These are phyloP conservation scores for Ophiothrix spiculata DNA, from an alignment of 35 echinoderm and acorn worm genomes.

Conservation along the genomic window DNA sequence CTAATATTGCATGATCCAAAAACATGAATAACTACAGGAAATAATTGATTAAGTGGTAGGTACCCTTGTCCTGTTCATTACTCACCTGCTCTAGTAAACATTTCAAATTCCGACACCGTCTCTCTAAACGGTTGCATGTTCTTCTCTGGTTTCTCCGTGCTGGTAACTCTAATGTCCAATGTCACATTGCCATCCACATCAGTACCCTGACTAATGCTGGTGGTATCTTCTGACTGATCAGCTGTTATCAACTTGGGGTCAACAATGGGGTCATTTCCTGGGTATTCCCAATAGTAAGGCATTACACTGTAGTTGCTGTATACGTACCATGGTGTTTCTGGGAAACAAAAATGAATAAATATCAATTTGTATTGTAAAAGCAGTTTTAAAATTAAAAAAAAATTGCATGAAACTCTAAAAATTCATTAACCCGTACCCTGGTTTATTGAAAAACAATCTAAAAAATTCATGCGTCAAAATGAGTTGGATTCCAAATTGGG, in stretches of 20 bases:
- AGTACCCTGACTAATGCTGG: background rate
- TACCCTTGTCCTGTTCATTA: too few relatives aligned
- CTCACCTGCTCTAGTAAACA: conserved; percentile 95
- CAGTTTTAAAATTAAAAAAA: too few relatives aligned
- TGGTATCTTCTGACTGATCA: conserved; percentile 10
- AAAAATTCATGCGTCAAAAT: too few relatives aligned
- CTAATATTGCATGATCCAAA: too few relatives aligned
- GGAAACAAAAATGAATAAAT: background rate
- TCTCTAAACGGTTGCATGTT: conserved; percentile 97
- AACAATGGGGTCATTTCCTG: conserved; percentile 6
- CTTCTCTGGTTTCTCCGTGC: conserved; percentile 56
- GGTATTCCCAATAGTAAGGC: conserved; percentile 87
- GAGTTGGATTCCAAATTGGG: too few relatives aligned
- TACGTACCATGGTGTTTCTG: background rate
- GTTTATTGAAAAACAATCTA: too few relatives aligned
- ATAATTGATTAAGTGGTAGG: too few relatives aligned
- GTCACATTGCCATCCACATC: conserved; percentile 38
- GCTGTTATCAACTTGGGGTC: background rate
- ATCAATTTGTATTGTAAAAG: too few relatives aligned
- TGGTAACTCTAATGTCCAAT: conserved; percentile 25
- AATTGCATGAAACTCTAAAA: too few relatives aligned
- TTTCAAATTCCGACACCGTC: conserved; percentile 96
- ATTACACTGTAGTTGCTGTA: conserved; percentile 46
- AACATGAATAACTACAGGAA: too few relatives aligned
- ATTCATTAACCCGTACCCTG: too few relatives aligned